phyloP scores from a whole-genome alignment of 2,888 invertebrate genomes.

The Yponomeuta plumbellus region DNA sequence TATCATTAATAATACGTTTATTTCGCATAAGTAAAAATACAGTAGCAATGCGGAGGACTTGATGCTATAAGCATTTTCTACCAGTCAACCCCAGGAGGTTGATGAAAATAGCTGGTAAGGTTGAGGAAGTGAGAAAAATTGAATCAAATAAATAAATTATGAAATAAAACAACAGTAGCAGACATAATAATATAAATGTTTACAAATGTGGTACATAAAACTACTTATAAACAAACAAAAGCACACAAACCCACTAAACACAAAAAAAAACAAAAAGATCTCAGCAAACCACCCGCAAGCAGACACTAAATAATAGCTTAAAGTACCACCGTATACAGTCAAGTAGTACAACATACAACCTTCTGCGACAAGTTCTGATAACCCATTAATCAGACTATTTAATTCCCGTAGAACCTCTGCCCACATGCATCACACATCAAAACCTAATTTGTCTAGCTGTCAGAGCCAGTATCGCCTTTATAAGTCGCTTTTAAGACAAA shows the following conservation, averaged over 20 bases:
- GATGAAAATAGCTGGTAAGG: too few relatives aligned
- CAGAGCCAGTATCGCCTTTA: background rate
- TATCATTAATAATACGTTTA: too few relatives aligned
- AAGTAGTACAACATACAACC: background rate
- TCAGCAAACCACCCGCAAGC: background rate
- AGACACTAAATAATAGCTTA: background rate
- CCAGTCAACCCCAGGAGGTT: too few relatives aligned
- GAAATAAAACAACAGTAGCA: too few relatives aligned
- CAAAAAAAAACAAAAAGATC: background rate
- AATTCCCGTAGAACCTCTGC: constrained; percentile 11
- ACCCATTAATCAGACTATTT: constrained; percentile 16
- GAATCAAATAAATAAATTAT: too few relatives aligned
- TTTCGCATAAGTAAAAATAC: too few relatives aligned
- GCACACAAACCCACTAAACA: background rate
- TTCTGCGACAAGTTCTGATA: background rate
- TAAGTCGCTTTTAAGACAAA: background rate
- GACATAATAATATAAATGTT: too few relatives aligned
- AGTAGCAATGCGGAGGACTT: too few relatives aligned
- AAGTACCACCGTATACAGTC: background rate
- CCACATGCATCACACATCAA: constrained; percentile 12
- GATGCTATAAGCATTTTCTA: too few relatives aligned
- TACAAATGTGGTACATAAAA: too few relatives aligned
- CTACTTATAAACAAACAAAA: too few relatives aligned
- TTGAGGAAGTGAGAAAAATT: too few relatives aligned
- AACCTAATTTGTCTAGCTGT: constrained; percentile 14